phyloP scores from a whole-genome alignment of 2,888 invertebrate species.

The Drosophila paranaensis region DNA sequence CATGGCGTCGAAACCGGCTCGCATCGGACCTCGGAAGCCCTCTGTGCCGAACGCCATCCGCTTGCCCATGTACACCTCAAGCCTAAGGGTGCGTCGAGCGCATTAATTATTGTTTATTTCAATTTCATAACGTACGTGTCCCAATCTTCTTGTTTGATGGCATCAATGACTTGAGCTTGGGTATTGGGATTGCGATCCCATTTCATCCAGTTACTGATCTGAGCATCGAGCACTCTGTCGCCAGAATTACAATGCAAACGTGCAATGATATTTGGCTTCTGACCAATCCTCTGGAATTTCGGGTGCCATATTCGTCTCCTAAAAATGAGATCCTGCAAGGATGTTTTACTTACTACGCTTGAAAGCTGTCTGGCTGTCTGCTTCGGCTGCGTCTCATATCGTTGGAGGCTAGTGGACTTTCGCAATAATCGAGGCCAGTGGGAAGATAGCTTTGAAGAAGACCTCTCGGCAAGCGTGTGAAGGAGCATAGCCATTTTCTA shows the following conservation, averaged over 20 bases:
- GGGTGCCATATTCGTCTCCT: neutral
- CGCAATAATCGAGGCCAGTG: constrained; percentile 1
- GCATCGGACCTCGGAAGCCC: constrained; percentile 96
- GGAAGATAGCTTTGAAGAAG: neutral
- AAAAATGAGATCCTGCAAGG: no score
- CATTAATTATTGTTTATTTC: neutral
- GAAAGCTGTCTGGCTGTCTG: neutral
- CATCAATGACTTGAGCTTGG: neutral
- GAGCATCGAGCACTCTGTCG: constrained; percentile 9
- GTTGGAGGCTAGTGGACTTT: neutral
- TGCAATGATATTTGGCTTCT: neutral
- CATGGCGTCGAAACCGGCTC: constrained; percentile 96
- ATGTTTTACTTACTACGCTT: neutral
- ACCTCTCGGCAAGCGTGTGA: neutral
- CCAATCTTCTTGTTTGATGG: constrained; percentile 8
- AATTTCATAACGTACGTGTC: neutral
- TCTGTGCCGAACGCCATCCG: constrained; percentile 96
- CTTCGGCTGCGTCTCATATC: neutral
- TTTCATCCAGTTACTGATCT: constrained; percentile 15
- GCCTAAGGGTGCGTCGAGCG: neutral
- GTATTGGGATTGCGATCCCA: constrained; percentile 15
- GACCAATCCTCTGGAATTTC: neutral
- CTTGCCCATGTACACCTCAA: constrained; percentile 86
- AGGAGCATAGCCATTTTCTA: neutral
- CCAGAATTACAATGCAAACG: constrained; percentile 17